A percentile compares a stretch with the other conserved stretches of the same genome.
These are phyloP conservation scores for Apistogramma diplotaenia DNA, from an alignment of 2,113 vertebrate genomes.

Conservation along the genomic window DNA sequence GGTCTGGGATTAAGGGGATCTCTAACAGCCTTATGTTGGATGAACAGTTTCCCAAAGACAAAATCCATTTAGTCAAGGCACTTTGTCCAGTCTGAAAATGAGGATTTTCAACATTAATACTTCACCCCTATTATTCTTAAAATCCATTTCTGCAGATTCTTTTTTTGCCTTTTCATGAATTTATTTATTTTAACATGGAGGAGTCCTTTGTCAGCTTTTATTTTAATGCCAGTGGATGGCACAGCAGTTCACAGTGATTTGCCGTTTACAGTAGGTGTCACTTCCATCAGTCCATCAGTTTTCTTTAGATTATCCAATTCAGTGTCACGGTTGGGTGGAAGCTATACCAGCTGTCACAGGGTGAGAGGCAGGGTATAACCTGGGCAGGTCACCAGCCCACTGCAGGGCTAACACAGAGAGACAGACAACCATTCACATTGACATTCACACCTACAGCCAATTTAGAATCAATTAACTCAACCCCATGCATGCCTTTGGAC, in stretches of 20 bases:
- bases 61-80: constrained; percentile 51
- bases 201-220: neutral
- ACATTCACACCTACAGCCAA: neutral
- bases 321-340: neutral
- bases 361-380: neutral
- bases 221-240: neutral
- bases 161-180: neutral
- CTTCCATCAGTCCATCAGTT: neutral
- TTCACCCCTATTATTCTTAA: neutral
- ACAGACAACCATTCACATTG: neutral
- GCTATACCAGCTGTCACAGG: neutral
- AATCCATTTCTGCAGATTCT: constrained; percentile 6
- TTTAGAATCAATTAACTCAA: neutral
- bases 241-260: neutral
- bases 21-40: neutral
- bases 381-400: neutral
- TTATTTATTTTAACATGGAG: neutral
- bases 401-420: too few species aligned
- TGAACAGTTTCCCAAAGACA: constrained; percentile 16
- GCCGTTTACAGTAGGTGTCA: too few species aligned
- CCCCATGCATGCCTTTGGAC: neutral
- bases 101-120: neutral
- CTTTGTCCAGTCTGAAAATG: constrained; percentile 30
- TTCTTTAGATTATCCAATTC: too few species aligned
- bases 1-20: neutral